Evolutionary conservation across 2,888 invertebrate genomes (phyloP).

Genomic region (Mythimna albipuncta): DNA sequence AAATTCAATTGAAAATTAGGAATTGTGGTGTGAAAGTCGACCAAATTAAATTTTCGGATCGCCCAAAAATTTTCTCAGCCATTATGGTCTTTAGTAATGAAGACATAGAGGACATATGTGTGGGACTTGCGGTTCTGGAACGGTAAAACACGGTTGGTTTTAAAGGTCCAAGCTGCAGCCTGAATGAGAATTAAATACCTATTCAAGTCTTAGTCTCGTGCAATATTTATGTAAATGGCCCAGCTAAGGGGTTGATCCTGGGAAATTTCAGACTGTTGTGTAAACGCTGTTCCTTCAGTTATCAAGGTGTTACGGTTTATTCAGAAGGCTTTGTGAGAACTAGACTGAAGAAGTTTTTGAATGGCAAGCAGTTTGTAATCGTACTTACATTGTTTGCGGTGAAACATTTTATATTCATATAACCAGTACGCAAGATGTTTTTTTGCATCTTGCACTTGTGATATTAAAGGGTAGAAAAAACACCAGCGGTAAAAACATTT

Average conservation of each 20-base stretch:
- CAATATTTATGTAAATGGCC: conserved; percentile 80
- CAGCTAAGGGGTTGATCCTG: conserved; percentile 65
- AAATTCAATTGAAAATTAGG: conserved; percentile 33
- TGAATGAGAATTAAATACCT: conserved; percentile 81
- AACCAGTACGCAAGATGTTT: not conserved
- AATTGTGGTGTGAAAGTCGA: conserved; percentile 44
- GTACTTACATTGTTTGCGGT: conserved; percentile 4
- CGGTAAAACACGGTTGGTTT: conserved; percentile 30
- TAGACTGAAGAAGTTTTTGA: conserved; percentile 44
- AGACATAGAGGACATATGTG: conserved; percentile 10
- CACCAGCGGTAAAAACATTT: too few species aligned
- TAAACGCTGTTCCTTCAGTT: conserved; percentile 59
- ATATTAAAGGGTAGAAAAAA: too few species aligned
- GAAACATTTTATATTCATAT: not conserved
- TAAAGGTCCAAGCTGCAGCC: conserved; percentile 69
- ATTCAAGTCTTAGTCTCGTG: conserved; percentile 76
- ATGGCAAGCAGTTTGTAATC: conserved; percentile 17
- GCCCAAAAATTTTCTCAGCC: conserved; percentile 9
- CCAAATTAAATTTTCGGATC: conserved; percentile 44
- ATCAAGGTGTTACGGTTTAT: conserved; percentile 51
- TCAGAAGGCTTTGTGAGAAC: conserved; percentile 41
- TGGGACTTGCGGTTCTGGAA: not conserved
- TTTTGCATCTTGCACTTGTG: too few species aligned
- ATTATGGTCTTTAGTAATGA: conserved; percentile 44
- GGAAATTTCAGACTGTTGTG: conserved; percentile 64